Conservation (phyloP, 2,113 vertebrate genomes). For the Anser brachyrhynchus region DNA sequence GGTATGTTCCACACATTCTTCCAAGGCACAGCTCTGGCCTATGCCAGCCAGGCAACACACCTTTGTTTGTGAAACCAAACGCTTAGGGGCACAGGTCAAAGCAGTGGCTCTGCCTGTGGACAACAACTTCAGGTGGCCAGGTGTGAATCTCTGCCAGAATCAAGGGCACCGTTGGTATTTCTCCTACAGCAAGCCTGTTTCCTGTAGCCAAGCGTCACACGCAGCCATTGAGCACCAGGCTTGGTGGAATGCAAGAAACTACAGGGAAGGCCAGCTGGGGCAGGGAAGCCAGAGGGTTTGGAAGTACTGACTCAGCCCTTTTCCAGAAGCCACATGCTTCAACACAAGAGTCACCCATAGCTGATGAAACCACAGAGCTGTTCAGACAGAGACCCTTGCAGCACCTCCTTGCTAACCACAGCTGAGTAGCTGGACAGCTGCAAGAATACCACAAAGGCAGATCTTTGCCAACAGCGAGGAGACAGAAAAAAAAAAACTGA, state of each 20-base stretch:
- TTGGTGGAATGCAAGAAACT: not conserved
- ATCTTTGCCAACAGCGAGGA: not conserved
- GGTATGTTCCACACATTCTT: not conserved
- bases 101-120: rapidly evolving
- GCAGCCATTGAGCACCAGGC: not conserved
- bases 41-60: not conserved
- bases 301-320: conserved; percentile 31
- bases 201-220: not conserved
- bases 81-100: not conserved
- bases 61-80: not conserved
- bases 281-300: not conserved
- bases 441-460: not conserved
- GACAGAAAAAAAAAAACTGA: not conserved
- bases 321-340: conserved; percentile 3
- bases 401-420: not conserved
- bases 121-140: rapidly evolving
- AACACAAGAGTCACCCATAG: not conserved
- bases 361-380: conserved; percentile 1
- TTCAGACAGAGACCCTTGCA: not conserved
- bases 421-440: not conserved
- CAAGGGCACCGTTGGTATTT: not conserved
- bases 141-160: not conserved
- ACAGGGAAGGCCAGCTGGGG: not conserved
- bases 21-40: not conserved
- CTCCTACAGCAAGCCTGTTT: not conserved